A percentile compares a stretch with the other conserved stretches of the same genome.
Conservation (phyloP, 2,888 invertebrate species). For the Diabrotica balteata region DNA sequence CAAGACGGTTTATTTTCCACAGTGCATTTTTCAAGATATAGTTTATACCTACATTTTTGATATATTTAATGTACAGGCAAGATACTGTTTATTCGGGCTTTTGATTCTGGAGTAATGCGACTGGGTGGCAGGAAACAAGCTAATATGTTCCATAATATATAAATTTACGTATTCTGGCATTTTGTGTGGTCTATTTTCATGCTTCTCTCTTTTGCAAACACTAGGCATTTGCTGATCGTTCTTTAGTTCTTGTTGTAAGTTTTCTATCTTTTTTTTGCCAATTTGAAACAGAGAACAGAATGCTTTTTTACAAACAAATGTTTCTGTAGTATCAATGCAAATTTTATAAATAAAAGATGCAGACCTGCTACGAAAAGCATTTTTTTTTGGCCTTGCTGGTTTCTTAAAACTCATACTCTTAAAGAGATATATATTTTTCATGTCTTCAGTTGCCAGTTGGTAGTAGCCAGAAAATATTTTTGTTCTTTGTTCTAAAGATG, state of each 20-base stretch:
- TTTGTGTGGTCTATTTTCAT: constrained; percentile 22
- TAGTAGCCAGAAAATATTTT: too few relatives aligned
- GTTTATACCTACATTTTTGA: constrained; percentile 21
- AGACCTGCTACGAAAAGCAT: too few relatives aligned
- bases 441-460: too few relatives aligned
- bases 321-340: too few relatives aligned
- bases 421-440: too few relatives aligned
- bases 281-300: not conserved
- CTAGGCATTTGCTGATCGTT: too few relatives aligned
- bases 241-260: too few relatives aligned
- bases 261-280: not conserved
- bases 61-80: constrained; percentile 26
- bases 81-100: constrained; percentile 27
- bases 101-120: constrained; percentile 32
- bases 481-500: too few relatives aligned
- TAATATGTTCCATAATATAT: constrained; percentile 17
- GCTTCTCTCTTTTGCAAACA: constrained; percentile 7
- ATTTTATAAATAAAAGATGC: too few relatives aligned
- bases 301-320: too few relatives aligned
- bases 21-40: constrained; percentile 23
- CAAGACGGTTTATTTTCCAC: constrained; percentile 10
- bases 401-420: too few relatives aligned
- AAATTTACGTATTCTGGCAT: constrained; percentile 17
- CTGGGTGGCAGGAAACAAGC: constrained; percentile 19
- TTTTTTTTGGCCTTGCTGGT: constrained; percentile 3